Evolutionary conservation across 2,797 vertebrate species (phyloP).

Genomic region (Sebastes wilsoni): DNA sequence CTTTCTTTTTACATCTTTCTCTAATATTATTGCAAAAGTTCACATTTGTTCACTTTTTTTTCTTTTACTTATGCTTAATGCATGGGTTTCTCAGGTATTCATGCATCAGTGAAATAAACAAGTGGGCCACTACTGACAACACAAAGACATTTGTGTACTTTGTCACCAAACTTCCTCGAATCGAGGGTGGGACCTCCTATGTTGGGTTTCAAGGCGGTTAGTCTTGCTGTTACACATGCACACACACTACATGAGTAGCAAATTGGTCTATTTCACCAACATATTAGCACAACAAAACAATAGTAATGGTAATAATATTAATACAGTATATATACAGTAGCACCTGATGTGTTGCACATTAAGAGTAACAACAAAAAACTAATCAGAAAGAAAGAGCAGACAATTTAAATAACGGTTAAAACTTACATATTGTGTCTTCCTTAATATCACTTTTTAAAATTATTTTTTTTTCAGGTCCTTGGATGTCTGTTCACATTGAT

Average conservation of each 20-base stretch:
- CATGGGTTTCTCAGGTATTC: slow-evolving; percentile 25
- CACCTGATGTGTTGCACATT: neutral
- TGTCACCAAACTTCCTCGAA: slow-evolving; percentile 83
- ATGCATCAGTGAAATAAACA: slow-evolving; percentile 48
- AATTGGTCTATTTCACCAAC: neutral
- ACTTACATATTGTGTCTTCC: neutral
- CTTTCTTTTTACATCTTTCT: neutral
- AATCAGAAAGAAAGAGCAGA: neutral
- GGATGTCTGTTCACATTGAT: slow-evolving; percentile 81
- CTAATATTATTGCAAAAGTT: neutral
- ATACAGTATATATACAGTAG: too few species aligned
- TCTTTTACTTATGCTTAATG: neutral
- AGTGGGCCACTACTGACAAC: neutral
- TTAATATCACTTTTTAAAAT: neutral
- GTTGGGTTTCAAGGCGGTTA: slow-evolving; percentile 87
- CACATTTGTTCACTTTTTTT: neutral
- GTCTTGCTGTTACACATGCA: slow-evolving; percentile 4
- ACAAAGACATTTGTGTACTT: slow-evolving; percentile 80
- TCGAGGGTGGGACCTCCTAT: slow-evolving; percentile 76
- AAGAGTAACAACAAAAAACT: neutral
- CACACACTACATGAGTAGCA: neutral
- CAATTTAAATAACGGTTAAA: neutral
- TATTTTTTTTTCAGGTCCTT: slow-evolving; percentile 19
- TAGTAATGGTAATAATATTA: neutral
- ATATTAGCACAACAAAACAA: neutral